Conservation (phyloP, 2,113 vertebrate species). For the Hepsetus odoe region DNA sequence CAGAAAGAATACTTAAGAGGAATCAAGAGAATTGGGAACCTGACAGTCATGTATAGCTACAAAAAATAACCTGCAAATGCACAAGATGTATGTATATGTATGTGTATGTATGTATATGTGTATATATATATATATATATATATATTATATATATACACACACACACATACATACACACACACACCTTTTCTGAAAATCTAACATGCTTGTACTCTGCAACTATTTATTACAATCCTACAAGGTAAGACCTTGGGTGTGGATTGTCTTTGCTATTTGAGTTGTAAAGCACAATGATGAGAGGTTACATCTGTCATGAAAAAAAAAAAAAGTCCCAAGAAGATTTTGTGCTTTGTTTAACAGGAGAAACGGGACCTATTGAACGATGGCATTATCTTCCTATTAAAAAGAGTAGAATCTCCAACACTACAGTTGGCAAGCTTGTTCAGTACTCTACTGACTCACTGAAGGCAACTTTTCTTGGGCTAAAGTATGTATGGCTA, state of each 20-base stretch:
- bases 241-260: background rate
- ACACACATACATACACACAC: background rate
- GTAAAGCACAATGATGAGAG: background rate
- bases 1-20: constrained; percentile 21
- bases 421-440: constrained; percentile 1
- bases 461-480: constrained; percentile 25
- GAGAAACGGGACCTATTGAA: background rate
- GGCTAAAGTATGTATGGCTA: constrained; percentile 53
- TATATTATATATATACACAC: no score
- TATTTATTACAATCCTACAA: background rate
- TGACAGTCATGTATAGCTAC: constrained; percentile 30
- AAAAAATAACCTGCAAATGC: constrained; percentile 38
- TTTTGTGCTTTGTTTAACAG: constrained; percentile 34
- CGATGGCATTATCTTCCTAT: constrained; percentile 5
- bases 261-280: constrained; percentile 26
- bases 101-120: no score
- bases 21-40: constrained; percentile 18
- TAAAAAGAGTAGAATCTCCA: constrained; percentile 2
- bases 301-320: background rate
- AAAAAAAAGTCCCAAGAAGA: background rate
- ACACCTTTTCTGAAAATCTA: constrained; percentile 9
- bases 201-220: constrained; percentile 11
- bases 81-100: no score
- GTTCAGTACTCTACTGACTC: constrained; percentile 29
- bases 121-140: no score